phyloP scores from a whole-genome alignment of 2,888 invertebrate species.

The Agrotis segetum region DNA sequence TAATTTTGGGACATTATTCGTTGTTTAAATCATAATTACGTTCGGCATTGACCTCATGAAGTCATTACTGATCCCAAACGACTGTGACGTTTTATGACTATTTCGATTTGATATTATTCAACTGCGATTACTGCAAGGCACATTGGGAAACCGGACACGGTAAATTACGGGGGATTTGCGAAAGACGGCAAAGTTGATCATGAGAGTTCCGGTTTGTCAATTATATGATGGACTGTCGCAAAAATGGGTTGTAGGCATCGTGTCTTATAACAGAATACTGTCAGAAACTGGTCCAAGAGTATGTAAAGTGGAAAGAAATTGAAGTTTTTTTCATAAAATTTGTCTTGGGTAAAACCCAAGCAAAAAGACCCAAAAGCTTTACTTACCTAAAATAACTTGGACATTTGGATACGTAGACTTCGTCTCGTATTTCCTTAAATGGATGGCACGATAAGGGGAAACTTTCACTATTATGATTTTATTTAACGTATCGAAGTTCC shows the following conservation, averaged over 20 bases:
- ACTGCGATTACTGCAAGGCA: conserved; percentile 31
- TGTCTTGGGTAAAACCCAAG: neutral
- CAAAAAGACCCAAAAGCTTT: neutral
- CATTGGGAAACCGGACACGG: conserved; percentile 35
- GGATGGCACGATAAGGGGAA: conserved; percentile 9
- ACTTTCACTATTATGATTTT: conserved; percentile 22
- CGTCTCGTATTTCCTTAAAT: conserved; percentile 15
- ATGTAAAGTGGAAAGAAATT: neutral
- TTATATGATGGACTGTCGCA: neutral
- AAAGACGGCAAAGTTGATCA: conserved; percentile 14
- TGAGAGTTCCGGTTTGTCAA: conserved; percentile 24
- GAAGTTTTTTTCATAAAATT: neutral
- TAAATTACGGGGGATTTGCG: conserved; percentile 18
- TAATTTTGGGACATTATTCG: conserved; percentile 44
- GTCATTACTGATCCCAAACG: conserved; percentile 19
- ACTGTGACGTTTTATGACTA: conserved; percentile 26
- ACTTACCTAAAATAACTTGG: neutral
- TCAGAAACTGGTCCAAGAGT: neutral
- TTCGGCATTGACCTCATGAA: conserved; percentile 59
- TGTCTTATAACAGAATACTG: no score
- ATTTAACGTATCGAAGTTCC: neutral
- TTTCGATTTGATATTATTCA: conserved; percentile 39
- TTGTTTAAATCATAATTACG: conserved; percentile 48
- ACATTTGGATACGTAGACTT: neutral
- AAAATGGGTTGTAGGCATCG: neutral